phyloP scores from a whole-genome alignment of 2,888 invertebrate species.

The Linnaemya tessellans region DNA sequence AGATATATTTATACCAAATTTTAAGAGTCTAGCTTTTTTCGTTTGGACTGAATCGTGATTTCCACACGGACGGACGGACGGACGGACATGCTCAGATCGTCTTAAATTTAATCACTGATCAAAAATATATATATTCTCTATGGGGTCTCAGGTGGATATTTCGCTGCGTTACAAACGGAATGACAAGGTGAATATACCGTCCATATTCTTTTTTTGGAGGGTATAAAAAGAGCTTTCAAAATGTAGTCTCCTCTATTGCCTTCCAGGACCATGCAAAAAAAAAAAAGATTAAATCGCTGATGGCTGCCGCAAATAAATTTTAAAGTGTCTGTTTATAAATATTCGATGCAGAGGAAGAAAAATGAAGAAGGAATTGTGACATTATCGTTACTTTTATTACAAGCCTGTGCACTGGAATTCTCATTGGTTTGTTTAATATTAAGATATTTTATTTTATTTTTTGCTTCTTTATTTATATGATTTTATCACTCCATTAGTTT shows the following conservation, averaged over 20 bases:
- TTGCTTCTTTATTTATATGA: constrained; percentile 35
- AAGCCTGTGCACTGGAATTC: constrained; percentile 4
- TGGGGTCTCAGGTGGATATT: too few species aligned
- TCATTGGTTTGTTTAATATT: constrained; percentile 3
- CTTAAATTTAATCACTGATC: too few species aligned
- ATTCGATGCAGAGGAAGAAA: background rate
- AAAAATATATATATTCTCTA: too few species aligned
- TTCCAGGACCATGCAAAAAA: constrained; percentile 32
- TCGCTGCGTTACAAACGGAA: too few species aligned
- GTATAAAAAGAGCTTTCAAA: background rate
- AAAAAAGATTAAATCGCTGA: constrained; percentile 34
- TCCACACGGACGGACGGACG: too few species aligned
- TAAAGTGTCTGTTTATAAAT: constrained; percentile 47
- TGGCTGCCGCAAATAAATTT: constrained; percentile 54
- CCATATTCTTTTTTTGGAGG: too few species aligned
- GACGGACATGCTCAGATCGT: too few species aligned
- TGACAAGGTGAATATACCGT: too few species aligned
- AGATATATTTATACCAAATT: too few species aligned
- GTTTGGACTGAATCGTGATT: too few species aligned
- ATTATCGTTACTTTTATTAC: constrained; percentile 61
- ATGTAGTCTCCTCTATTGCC: constrained; percentile 11
- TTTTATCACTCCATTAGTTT: constrained; percentile 69
- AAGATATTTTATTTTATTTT: background rate
- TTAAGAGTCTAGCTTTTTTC: too few species aligned
- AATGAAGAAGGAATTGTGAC: constrained; percentile 1